A percentile compares a stretch with the other conserved stretches of the same genome.
These are phyloP conservation scores for Clamator glandarius DNA, from an alignment of 2,797 vertebrate species.

Conservation along the genomic window DNA sequence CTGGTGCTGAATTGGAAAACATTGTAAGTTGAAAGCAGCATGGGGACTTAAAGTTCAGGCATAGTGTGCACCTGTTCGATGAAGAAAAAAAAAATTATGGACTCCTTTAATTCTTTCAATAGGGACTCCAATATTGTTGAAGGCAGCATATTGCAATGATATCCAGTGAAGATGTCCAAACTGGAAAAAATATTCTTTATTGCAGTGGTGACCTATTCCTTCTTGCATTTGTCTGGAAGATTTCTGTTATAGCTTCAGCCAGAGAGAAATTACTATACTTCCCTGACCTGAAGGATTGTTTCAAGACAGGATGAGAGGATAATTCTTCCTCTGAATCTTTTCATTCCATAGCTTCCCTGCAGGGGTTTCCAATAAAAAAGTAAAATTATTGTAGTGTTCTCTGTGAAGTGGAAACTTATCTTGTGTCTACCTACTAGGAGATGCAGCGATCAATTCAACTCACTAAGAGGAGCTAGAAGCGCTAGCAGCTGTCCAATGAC, in stretches of 20 bases:
- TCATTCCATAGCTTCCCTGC: not conserved
- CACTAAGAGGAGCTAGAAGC: not conserved
- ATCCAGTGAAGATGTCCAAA: not conserved
- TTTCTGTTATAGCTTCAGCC: not conserved
- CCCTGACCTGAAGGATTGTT: not conserved
- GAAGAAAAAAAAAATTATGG: not conserved
- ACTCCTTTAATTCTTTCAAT: not conserved
- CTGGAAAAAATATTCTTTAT: not conserved
- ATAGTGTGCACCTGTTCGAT: not conserved
- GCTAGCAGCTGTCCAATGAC: not conserved
- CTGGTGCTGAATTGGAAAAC: not conserved
- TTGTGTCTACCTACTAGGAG: conserved; percentile 2
- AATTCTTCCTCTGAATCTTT: conserved; percentile 8
- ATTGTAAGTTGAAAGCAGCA: not conserved
- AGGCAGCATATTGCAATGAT: not conserved
- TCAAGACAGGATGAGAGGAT: not conserved
- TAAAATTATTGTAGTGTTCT: conserved; percentile 15
- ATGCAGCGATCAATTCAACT: not conserved
- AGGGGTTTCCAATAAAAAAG: conserved; percentile 13
- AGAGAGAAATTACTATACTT: not conserved
- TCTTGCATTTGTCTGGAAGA: not conserved
- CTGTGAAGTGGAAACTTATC: conserved; percentile 21
- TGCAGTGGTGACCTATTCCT: not conserved
- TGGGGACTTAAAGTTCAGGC: not conserved
- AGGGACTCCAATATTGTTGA: not conserved